Evolutionary conservation across 2,113 vertebrate genomes (phyloP).

Genomic region (Megalops atlanticus): DNA sequence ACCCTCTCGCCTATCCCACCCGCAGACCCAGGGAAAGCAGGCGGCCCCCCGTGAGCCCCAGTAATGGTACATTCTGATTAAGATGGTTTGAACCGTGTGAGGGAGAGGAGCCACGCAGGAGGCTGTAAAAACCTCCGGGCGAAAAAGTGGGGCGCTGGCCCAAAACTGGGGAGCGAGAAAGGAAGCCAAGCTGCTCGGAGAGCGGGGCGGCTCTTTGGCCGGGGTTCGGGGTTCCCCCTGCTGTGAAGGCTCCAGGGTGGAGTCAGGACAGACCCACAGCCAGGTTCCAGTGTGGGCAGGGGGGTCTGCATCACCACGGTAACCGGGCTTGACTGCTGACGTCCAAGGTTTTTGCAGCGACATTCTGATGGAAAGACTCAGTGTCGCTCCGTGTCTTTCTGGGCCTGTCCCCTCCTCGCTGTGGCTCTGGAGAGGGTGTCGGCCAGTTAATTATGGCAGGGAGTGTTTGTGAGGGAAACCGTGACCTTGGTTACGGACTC

Average conservation of each 20-base stretch:
- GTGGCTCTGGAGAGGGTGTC: slow-evolving; percentile 14
- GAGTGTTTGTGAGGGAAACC: slow-evolving; percentile 31
- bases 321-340: slow-evolving; percentile 13
- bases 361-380: not conserved
- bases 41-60: not conserved
- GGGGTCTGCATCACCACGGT: not conserved
- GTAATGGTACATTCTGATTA: not conserved
- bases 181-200: not conserved
- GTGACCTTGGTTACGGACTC: slow-evolving; percentile 41
- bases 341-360: not conserved
- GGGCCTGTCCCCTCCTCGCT: slow-evolving; percentile 10
- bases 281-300: not conserved
- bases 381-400: slow-evolving; percentile 8
- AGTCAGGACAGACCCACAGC: not conserved
- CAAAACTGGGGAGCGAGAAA: slow-evolving; percentile 12
- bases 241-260: not conserved
- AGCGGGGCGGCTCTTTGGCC: not conserved
- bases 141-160: slow-evolving; percentile 16
- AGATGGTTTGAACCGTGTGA: slow-evolving; percentile 21
- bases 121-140: slow-evolving; percentile 8
- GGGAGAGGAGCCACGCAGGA: not conserved
- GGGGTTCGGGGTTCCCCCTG: not conserved
- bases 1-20: not conserved
- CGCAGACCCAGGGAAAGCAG: not conserved
- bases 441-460: slow-evolving; percentile 24